These are phyloP conservation scores for Noctua pronuba DNA, from an alignment of 2,888 invertebrate species.

Conservation along the genomic window DNA sequence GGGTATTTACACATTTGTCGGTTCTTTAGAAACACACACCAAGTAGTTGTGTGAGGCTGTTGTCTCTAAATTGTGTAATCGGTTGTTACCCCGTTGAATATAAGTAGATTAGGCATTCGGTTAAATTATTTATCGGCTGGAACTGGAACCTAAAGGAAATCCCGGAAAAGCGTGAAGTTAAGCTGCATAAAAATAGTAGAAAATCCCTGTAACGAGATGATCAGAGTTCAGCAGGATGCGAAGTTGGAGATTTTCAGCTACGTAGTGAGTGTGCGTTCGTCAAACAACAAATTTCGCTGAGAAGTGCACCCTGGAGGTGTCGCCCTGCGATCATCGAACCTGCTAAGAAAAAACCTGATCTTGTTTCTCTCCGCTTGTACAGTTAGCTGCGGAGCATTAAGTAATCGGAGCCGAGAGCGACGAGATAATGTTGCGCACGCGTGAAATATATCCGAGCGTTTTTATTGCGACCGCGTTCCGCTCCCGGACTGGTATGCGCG, in stretches of 20 bases:
- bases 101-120: neutral
- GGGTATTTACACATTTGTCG: slow-evolving; percentile 52
- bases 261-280: slow-evolving; percentile 26
- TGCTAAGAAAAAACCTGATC: slow-evolving; percentile 87
- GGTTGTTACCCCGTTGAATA: slow-evolving; percentile 31
- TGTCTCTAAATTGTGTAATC: slow-evolving; percentile 47
- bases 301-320: slow-evolving; percentile 77
- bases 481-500: slow-evolving; percentile 84
- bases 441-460: slow-evolving; percentile 90
- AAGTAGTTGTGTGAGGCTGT: slow-evolving; percentile 36
- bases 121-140: neutral
- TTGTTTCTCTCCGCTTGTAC: slow-evolving; percentile 87
- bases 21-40: slow-evolving; percentile 46
- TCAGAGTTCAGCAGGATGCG: neutral
- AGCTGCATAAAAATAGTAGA: neutral
- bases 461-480: slow-evolving; percentile 88
- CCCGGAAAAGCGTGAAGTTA: neutral
- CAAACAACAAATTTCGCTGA: slow-evolving; percentile 64
- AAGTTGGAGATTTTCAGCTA: slow-evolving; percentile 5
- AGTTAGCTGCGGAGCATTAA: slow-evolving; percentile 88
- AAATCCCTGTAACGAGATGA: neutral
- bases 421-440: slow-evolving; percentile 90
- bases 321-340: slow-evolving; percentile 86
- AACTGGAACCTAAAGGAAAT: neutral
- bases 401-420: slow-evolving; percentile 88